Base-by-base conservation (phyloP, 2,797 vertebrate species). In the Coluber constrictor region DNA sequence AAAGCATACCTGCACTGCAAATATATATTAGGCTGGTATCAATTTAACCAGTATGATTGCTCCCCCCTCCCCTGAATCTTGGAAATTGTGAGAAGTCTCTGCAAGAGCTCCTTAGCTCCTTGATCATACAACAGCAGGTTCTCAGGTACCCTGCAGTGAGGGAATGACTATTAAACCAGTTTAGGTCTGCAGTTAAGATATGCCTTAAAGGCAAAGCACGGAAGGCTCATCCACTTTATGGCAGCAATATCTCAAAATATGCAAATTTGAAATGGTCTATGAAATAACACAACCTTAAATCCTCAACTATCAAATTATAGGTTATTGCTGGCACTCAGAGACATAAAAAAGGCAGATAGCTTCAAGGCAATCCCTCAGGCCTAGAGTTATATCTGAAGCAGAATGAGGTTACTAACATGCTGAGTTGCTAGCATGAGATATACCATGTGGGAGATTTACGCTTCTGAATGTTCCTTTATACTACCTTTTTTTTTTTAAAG, bases 211-310 rank as follows among this genome's bases (percentile, higher is more conserved):
- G 88, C 43, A 89, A 89, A 83, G 88, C 43, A 55, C 55, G 27
- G n/a, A 56, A 83, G n/a, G 88, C 88, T 29, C 11, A 63, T 86
- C 23, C 8, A 63, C 43, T 89, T 89, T 92, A 89, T 92, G 55
- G 66, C 16, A 89, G 55, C 54, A 61, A 56, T 86, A 90, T 92
- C 90, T 92, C 88, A 90, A 66, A 92, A 16, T 61, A 92, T 90
- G 74, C 79, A 90, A 61, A 43, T 86, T 13, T 86, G 32, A 83
- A 74, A 60, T 60, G 29, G 59, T 79, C 87, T 83, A 32, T 92
- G 74, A 92, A 89, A 89, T 60, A 89, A 43, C 56, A 89, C 56
- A 55, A 63, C 66, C 57, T 27, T 92, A 86, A 79, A 57, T 92
- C 51, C 56, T 59, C 70, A 61, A 29, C 55, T 51, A 83, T 43